phyloP scores from a whole-genome alignment of 2,797 vertebrate genomes.

The Hippoglossus hippoglossus region DNA sequence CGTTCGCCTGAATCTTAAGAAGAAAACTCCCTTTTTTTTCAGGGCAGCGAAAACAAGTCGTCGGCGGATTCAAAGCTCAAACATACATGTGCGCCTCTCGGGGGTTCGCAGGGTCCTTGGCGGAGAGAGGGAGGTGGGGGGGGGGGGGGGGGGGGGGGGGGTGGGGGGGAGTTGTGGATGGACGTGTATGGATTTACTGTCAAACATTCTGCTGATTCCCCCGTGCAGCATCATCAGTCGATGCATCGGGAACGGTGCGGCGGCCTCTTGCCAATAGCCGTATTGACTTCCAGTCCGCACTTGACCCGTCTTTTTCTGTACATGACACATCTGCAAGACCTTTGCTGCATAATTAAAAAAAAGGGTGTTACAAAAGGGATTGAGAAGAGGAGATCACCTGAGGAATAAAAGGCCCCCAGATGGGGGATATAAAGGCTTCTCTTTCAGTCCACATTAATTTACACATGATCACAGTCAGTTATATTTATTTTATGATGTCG shows the following conservation, averaged over 20 bases:
- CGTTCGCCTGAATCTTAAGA: background rate
- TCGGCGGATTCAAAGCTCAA: constrained; percentile 1
- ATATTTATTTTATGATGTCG: no score
- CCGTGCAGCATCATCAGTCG: constrained; percentile 28
- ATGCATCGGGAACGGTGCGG: constrained; percentile 49
- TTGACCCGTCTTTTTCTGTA: constrained; percentile 71
- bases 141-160: no score
- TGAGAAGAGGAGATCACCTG: background rate
- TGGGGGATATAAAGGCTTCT: no score
- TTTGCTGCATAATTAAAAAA: constrained; percentile 38
- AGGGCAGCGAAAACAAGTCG: background rate
- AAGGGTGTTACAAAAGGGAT: background rate
- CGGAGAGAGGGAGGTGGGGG: background rate
- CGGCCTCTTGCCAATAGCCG: constrained; percentile 48
- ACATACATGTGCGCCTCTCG: background rate
- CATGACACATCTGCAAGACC: constrained; percentile 65
- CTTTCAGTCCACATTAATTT: background rate
- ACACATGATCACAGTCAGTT: no score
- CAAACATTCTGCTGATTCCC: constrained; percentile 75
- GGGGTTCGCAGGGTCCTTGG: background rate
- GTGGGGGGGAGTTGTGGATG: constrained; percentile 34
- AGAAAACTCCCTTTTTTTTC: background rate
- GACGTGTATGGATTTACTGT: constrained; percentile 71
- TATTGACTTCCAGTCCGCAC: constrained; percentile 69
- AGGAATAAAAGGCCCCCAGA: background rate